Base-by-base conservation (phyloP, 2,797 vertebrate genomes). In the Dryobates pubescens region DNA sequence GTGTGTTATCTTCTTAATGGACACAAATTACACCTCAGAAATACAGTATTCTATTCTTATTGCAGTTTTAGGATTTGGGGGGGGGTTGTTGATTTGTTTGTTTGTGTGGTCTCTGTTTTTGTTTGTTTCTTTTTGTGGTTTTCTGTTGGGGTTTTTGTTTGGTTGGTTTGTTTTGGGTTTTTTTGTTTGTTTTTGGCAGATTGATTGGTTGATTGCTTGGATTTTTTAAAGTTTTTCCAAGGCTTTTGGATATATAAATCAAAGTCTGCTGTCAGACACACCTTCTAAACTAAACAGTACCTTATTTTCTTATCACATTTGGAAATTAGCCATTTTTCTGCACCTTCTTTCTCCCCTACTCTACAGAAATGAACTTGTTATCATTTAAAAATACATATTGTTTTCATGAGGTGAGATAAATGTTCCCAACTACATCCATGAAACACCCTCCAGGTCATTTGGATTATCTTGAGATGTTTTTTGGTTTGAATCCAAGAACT, bases 391-490 rank as follows among this genome's bases (percentile, higher is more conserved):
- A 84, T 80, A 68, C 5, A 34, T 27, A 68, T 19, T 69, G 8
- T 76, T 76, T 91, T 92, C 45, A 45, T 74, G 27, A 73, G 8
- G 23, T 54, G 56, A 92, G 54, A 56, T 75, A 73, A 83, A 12
- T 67, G 8, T 61, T 88, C 71, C 27, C 47, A 74, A 53, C 69
- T 63, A 61, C 57, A 62, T 32, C 49, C 27, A 45, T 17, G 32
- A 85, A 87, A 74, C 18, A 56, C 26, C 8, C 23, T 87, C 36
- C 63, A 80, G 78, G 29, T 26, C 83, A 57, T 45, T 75, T 0
- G 19, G 34, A n/a, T 70, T 94, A 81, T 89, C 85, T 93, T 74
- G 61, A 43, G n/a, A 94, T 76, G 62, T 86, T 17, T 36, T 74
- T 23, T 79, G 67, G 51, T 57, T 62, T 81, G 27, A 84, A 67